Percentiles rank a stretch among this genome's conserved stretches.
Evolutionary conservation across 2,113 vertebrate genomes (phyloP).

Genomic region (Fregetta grallaria): DNA sequence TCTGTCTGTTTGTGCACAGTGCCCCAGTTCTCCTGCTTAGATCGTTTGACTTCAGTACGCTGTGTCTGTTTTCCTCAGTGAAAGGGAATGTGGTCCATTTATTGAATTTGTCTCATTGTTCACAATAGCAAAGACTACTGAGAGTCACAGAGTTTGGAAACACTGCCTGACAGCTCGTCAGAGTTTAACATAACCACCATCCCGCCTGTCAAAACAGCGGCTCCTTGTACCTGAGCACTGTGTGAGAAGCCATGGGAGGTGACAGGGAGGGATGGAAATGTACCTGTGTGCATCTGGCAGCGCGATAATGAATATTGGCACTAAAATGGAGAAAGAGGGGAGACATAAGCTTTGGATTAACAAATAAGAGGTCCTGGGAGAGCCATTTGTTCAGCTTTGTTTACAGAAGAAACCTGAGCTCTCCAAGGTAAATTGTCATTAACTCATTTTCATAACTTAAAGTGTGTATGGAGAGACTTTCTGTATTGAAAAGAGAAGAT

Average conservation of each 20-base stretch:
- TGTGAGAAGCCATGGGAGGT: background rate
- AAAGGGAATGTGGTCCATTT: background rate
- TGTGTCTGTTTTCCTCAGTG: background rate
- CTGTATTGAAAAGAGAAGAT: background rate
- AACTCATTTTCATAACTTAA: background rate
- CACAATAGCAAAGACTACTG: background rate
- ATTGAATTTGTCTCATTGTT: background rate
- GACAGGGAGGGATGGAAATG: background rate
- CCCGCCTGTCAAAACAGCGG: background rate
- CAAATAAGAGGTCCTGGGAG: background rate
- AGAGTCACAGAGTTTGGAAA: background rate
- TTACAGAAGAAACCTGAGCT: background rate
- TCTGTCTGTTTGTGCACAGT: background rate
- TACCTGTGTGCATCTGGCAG: background rate
- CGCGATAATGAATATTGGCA: accelerated
- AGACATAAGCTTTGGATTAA: background rate
- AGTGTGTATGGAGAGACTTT: background rate
- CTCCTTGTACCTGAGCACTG: background rate
- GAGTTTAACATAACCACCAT: background rate
- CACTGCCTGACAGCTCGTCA: background rate
- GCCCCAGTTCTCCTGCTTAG: background rate
- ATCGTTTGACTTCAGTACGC: background rate
- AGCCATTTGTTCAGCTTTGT: background rate
- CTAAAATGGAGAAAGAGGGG: background rate
- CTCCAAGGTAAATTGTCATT: background rate